Evolutionary conservation across 2,113 vertebrate species (phyloP).

Genomic region (Orthonyx spaldingii): DNA sequence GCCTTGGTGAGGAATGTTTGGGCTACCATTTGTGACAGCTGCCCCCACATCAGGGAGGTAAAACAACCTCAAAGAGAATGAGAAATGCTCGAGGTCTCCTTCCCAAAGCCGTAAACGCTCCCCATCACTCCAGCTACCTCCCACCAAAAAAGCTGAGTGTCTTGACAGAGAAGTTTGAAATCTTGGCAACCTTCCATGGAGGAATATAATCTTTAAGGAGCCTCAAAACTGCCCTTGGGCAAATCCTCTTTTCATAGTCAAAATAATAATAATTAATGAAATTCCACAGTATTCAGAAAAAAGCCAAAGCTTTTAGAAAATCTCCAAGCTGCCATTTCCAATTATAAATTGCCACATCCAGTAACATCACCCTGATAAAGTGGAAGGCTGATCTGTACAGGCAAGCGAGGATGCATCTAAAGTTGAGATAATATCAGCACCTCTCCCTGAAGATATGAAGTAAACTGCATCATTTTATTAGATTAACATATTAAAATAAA

Average conservation of each 20-base stretch:
- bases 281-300: constrained; percentile 49
- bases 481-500: constrained; percentile 25
- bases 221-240: constrained; percentile 69
- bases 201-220: constrained; percentile 48
- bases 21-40: constrained; percentile 43
- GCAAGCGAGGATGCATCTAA: constrained; percentile 11
- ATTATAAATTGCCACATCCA: constrained; percentile 51
- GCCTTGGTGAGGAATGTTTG: background rate
- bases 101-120: constrained; percentile 27
- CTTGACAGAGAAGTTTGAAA: constrained; percentile 64
- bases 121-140: background rate
- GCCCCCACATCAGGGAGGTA: constrained; percentile 30
- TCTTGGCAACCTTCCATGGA: constrained; percentile 55
- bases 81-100: background rate
- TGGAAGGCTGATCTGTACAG: background rate
- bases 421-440: constrained; percentile 23
- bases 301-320: constrained; percentile 35
- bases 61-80: constrained; percentile 46
- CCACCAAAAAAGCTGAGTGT: constrained; percentile 33
- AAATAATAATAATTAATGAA: constrained; percentile 75
- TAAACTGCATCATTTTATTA: background rate
- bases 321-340: constrained; percentile 42
- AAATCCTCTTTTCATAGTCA: constrained; percentile 72
- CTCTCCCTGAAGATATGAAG: constrained; percentile 28
- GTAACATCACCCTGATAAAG: constrained; percentile 21